Evolutionary conservation across 2,113 vertebrate species (phyloP), one percentile per base, ranked within the genome.

Genomic region (Xenopus laevis): DNA sequence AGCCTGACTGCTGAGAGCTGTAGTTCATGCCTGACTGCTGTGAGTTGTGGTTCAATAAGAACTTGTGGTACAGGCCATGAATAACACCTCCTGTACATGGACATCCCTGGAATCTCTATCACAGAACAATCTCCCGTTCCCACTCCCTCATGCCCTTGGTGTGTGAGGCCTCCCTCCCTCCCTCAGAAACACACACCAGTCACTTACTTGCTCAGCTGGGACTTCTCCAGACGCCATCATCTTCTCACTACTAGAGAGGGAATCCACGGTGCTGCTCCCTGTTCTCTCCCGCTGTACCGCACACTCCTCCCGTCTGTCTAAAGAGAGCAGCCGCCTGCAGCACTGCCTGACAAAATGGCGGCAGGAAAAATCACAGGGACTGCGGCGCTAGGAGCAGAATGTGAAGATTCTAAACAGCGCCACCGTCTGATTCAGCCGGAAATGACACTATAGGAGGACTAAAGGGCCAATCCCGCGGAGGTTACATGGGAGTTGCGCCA

Each of bases 341-440:
- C 13, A 53, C 50, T 53, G 13, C 13, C 3, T 53, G 50, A 67
- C 52, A 74, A 74, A 74, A 74, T 74, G 72, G 72, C 72, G 72
- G 57, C 63, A 2, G 53, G 3, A 72, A 40, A n/a, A 27, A 11
- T 13, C 13, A 2, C 33, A 40, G 33, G 3, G 33, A 40, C 33
- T 40, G 33, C 33, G 33, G 33, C 33, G 33, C 3, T 40, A 40
- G 6, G 33, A 40, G 6, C 33, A 9, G 33, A 40, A 40, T 7
- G 33, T 7, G 33, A 1, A 40, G 33, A 40, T 40, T 40, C 33
- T 9, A 2, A 40, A 40, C 33, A 40, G 33, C 33, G 33, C 33
- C 33, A 40, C 33, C 33, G 33, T 9, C 33, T 40, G 33, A 6
- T 40, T 6, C 33, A 40, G 1, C 33, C 33, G 33, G 33, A 40